Base-by-base conservation (phyloP, 1,140 invertebrate species). In the Laupala kohalensis region DNA sequence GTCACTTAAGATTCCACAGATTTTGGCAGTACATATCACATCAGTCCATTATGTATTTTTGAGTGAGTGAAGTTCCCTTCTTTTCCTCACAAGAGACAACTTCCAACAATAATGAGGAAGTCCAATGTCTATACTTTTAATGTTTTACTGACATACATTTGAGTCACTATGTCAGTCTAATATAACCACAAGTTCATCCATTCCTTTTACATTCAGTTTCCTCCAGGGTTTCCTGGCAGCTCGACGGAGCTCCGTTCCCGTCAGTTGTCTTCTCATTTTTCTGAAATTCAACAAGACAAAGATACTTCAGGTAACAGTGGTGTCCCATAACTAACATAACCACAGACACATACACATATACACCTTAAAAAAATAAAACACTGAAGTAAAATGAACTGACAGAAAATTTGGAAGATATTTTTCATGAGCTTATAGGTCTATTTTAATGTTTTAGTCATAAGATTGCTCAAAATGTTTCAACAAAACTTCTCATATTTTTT, bases 211-310 rank as follows among this genome's bases (percentile, higher is more conserved):
- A 72, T 83, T 83, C 76, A 90, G 80, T 79, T 86, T 85, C 77
- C 91, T 86, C 92, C 94, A 96, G 6, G 95, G 95, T 77, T 95
- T 94, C 67, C 95, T 88, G 25, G 94, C 95, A 37, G 93, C 90
- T 77, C 94, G 86, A 77, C 94, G 86, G 77, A 97, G 83, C 79
- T 97, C 94, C 72, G 88, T 82, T 72, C 87, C 86, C 69, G 91
- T 88, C 75, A 96, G 83, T 77, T 88, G 88, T 81, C 91, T 90
- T 77, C 95, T 86, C 74, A 92, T 82, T 86, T 91, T 91, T 83
- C 94, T 96, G 81, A 53, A 83, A 82, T 67, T 29, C 28, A 74
- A 69, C 62, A 73, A 80, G 78, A 77, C 25, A 78, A 71, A 73
- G 24, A 74, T 74, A 69, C 26, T 30, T 72, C 29, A 62, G 24